Conservation (phyloP, 2,797 vertebrate species). For the Telmatherina bonti region DNA sequence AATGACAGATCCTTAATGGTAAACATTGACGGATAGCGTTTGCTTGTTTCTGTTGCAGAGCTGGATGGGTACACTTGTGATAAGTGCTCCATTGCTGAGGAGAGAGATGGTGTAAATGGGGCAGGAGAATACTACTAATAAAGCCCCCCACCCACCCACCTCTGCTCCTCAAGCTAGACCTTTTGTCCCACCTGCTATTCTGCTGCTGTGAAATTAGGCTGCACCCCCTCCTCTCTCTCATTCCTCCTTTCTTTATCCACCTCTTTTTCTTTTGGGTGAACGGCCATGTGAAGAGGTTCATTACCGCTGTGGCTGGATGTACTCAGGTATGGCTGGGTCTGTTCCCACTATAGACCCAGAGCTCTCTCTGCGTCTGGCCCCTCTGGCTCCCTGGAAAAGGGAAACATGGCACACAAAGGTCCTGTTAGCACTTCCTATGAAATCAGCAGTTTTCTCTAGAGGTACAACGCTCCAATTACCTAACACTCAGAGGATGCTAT, state of each 20-base stretch:
- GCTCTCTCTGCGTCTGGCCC: conserved; percentile 73
- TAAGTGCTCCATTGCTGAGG: conserved; percentile 98
- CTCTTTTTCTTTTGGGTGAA: conserved; percentile 89
- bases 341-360: conserved; percentile 96
- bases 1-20: conserved; percentile 97
- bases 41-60: conserved; percentile 98
- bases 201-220: conserved; percentile 98
- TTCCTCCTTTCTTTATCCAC: conserved; percentile 83
- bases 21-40: conserved; percentile 95
- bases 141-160: conserved; percentile 77
- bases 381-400: conserved; percentile 95
- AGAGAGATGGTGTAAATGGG: conserved; percentile 92
- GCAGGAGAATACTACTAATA: conserved; percentile 98
- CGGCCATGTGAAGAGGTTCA: conserved; percentile 99
- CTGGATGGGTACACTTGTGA: conserved; percentile 99
- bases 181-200: conserved; percentile 98
- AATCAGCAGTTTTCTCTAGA: conserved; percentile 99
- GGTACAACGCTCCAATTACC: conserved; percentile 99
- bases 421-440: conserved; percentile 99
- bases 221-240: conserved; percentile 82
- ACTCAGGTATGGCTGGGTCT: conserved; percentile 93
- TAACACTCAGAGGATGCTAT: conserved; percentile 91
- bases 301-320: conserved; percentile 93
- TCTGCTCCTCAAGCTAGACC: conserved; percentile 96
- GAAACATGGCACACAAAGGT: conserved; percentile 99